These are phyloP conservation scores for Caenorhabditis sp. DNA, from an alignment of 2,888 invertebrate species.

Conservation along the genomic window DNA sequence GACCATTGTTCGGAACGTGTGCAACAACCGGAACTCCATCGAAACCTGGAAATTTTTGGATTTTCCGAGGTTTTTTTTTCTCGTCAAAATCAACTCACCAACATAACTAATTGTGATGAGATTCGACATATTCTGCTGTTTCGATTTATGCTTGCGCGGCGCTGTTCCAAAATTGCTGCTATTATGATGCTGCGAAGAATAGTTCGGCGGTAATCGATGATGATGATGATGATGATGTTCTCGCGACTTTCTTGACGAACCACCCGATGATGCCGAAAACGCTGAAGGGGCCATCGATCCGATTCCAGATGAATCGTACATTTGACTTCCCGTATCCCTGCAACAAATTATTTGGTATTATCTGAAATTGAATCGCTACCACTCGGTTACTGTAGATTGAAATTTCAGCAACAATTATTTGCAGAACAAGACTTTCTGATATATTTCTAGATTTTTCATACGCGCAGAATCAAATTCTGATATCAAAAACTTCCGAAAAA, in stretches of 20 bases:
- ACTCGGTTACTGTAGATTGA: too few species aligned
- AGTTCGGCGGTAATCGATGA: constrained; percentile 5
- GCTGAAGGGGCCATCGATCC: constrained; percentile 52
- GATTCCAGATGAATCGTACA: constrained; percentile 50
- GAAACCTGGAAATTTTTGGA: constrained; percentile 9
- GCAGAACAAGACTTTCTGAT: too few species aligned
- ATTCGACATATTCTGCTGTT: constrained; percentile 19
- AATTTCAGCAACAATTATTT: too few species aligned
- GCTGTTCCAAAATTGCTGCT: constrained; percentile 9
- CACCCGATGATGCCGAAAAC: constrained; percentile 30
- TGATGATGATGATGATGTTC: too few species aligned
- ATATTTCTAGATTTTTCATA: too few species aligned
- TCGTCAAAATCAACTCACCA: constrained; percentile 23
- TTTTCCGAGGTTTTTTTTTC: neutral
- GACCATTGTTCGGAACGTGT: constrained; percentile 50
- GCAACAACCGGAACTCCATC: constrained; percentile 63
- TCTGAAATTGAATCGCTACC: too few species aligned
- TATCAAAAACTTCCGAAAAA: neutral
- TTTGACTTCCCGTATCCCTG: constrained; percentile 13
- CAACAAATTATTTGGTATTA: too few species aligned
- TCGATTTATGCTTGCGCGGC: constrained; percentile 19
- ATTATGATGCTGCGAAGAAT: neutral
- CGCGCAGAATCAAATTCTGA: too few species aligned
- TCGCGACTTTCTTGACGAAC: constrained; percentile 6
- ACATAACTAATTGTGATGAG: constrained; percentile 37